Evolutionary conservation across 2,797 vertebrate genomes (phyloP).

Genomic region (Alosa sapidissima): DNA sequence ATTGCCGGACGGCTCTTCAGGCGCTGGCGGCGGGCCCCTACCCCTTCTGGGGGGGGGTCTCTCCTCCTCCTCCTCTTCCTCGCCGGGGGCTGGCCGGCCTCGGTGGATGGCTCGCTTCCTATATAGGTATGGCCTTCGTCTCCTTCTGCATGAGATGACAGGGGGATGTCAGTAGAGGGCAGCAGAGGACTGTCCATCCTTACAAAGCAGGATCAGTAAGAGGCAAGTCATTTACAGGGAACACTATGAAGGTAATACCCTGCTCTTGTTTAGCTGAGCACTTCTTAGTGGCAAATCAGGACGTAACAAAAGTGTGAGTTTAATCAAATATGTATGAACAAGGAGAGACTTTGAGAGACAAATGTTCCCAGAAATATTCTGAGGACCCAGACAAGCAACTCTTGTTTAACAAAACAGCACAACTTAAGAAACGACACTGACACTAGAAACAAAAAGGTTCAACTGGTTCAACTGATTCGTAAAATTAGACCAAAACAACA

Average conservation of each 20-base stretch:
- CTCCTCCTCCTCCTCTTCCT: slow-evolving; percentile 56
- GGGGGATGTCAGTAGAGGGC: slow-evolving; percentile 45
- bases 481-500: slow-evolving; percentile 35
- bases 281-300: not conserved
- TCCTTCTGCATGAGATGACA: slow-evolving; percentile 69
- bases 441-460: not conserved
- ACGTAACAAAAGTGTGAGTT: not conserved
- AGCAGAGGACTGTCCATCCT: slow-evolving; percentile 1
- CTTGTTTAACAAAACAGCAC: not conserved
- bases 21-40: not conserved
- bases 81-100: slow-evolving; percentile 71
- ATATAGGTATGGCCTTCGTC: slow-evolving; percentile 80
- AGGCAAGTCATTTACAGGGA: not conserved
- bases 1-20: slow-evolving; percentile 70
- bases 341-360: not conserved
- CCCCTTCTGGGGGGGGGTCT: not conserved
- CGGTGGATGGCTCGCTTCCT: slow-evolving; percentile 80
- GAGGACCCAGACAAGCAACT: not conserved
- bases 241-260: not conserved
- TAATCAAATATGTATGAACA: not conserved
- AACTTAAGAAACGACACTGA: not conserved
- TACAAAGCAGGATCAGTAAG: not conserved
- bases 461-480: not conserved
- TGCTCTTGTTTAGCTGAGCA: not conserved
- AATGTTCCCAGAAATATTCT: not conserved